Evolutionary conservation across 2,888 invertebrate genomes (phyloP), one percentile per base, ranked within the genome.

Genomic region (Rosalia funebris): DNA sequence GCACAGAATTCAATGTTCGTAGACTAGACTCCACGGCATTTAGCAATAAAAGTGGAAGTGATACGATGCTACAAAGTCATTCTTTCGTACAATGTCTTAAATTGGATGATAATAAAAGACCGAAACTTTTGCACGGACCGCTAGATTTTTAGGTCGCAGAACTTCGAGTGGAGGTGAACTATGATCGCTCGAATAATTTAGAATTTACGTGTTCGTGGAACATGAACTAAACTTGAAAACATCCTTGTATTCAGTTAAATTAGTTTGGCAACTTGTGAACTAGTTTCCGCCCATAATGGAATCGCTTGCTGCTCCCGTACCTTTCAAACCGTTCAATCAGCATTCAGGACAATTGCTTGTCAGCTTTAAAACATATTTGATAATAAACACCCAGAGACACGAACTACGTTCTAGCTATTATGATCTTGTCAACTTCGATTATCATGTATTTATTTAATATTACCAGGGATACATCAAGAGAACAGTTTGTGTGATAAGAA

Each of bases 191-290:
- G 48, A 48, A 48, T 48, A 48, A 48, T 36, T 48, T 48, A 47
- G 37, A 25, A 48, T 36, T 48, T 37, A 36, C 19, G 48, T 48
- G 48, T 36, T 37, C 17, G 10, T 20, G 31, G 48, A 19, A 36
- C 37, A 36, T 36, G 48, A 48, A 14, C 48, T 12, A 3, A 36
- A 48, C 48, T 36, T 11, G 36, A 36, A 37, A 48, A 48, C 48
- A 48, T 36, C n/a, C n/a, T 47, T 48, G n/a, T n/a, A n/a, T 48
- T 48, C 19, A 20, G 36, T 48, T 48, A 48, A 48, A 48, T 48
- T 48, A 48, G 48, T 48, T 48, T 48, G 12, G 12, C 16, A 48
- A 48, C 32, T 48, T 36, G 48, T 48, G 48, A 48, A 48, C 48
- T 48, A 36, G 36, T 48, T 36, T 37, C 11, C 20, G 19, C 32